phyloP scores from a whole-genome alignment of 2,888 invertebrate species.

The Frankliniella fusca region DNA sequence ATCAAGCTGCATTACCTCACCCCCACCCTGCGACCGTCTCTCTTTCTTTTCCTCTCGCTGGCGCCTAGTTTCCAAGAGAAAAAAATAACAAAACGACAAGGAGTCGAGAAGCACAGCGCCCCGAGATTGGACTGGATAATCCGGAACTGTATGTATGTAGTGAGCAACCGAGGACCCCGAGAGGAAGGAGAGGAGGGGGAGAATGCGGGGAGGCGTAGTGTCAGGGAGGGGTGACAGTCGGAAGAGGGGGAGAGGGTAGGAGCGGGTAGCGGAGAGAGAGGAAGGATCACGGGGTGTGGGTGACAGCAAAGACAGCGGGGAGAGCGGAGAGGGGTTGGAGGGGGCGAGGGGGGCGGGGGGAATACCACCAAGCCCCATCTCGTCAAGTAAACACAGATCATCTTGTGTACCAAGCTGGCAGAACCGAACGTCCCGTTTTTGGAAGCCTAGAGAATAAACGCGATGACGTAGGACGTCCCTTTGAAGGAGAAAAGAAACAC shows the following conservation, averaged over 20 bases:
- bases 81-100: neutral
- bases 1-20: too few species aligned
- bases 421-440: too few species aligned
- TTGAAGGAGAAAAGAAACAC: too few species aligned
- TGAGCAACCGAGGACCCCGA: neutral
- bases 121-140: slow-evolving; percentile 19
- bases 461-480: too few species aligned
- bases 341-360: neutral
- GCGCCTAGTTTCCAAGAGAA: neutral
- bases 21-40: neutral
- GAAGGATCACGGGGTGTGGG: neutral
- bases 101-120: neutral
- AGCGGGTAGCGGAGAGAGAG: neutral
- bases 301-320: neutral
- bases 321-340: neutral
- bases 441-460: too few species aligned
- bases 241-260: neutral
- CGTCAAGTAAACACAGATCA: neutral
- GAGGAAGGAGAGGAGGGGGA: neutral
- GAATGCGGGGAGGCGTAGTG: neutral
- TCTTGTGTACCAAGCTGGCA: neutral
- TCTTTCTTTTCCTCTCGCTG: neutral
- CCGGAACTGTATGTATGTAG: neutral
- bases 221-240: too few species aligned
- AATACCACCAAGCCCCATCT: neutral